These are phyloP conservation scores for Pristis pectinata DNA, from an alignment of 2,797 vertebrate species.

Conservation along the genomic window DNA sequence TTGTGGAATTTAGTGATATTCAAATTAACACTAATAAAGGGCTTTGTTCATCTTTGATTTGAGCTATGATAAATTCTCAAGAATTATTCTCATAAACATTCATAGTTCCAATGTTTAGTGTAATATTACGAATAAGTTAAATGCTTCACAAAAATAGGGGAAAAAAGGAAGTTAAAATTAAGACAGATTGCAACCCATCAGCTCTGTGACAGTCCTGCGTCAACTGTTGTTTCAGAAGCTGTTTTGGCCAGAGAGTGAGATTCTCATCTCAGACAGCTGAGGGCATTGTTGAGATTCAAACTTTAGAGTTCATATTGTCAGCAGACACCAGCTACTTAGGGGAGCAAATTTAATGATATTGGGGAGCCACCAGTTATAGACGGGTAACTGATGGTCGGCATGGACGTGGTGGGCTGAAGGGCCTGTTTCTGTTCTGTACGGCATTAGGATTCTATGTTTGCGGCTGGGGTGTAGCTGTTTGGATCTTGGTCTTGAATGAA, in stretches of 20 bases:
- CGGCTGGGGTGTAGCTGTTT: no score
- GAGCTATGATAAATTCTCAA: neutral
- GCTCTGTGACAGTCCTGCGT: neutral
- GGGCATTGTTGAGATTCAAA: neutral
- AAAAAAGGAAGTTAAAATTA: neutral
- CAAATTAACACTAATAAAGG: constrained; percentile 1
- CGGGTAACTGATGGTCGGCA: no score
- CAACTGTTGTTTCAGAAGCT: neutral
- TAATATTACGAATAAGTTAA: neutral
- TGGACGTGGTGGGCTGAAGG: no score
- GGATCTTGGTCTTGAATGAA: no score
- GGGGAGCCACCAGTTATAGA: no score
- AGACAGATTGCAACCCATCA: neutral
- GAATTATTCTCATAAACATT: neutral
- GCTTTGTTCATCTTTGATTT: neutral
- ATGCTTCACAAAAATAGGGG: no score
- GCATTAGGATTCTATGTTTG: no score
- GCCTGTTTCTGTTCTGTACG: no score
- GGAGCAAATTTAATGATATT: no score
- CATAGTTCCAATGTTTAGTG: neutral
- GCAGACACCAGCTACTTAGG: neutral
- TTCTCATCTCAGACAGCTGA: neutral
- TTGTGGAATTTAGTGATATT: neutral
- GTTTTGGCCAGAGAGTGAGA: neutral
- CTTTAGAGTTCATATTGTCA: neutral